phyloP scores from a whole-genome alignment of 2,113 vertebrate genomes.

The Dasyurus viverrinus region DNA sequence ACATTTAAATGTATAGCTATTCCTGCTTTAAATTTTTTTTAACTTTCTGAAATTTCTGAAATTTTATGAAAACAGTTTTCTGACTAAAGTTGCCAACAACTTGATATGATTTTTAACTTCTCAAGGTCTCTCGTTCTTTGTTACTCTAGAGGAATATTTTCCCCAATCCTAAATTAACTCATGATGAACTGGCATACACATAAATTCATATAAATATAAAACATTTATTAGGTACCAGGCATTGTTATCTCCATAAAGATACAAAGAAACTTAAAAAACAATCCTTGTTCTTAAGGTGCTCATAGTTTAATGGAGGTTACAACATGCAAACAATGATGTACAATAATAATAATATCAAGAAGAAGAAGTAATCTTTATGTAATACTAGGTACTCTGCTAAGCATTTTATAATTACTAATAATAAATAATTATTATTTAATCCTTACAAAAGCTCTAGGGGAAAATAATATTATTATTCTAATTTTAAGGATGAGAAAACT shows the following conservation, averaged over 20 bases:
- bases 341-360: neutral
- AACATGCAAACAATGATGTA: neutral
- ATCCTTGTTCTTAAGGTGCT: neutral
- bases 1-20: neutral
- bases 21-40: too few relatives aligned
- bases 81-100: neutral
- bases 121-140: neutral
- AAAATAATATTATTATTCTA: neutral
- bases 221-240: neutral
- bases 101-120: neutral
- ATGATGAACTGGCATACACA: neutral
- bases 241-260: neutral
- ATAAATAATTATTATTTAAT: neutral
- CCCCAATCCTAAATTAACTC: neutral
- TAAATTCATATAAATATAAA: neutral
- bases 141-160: neutral
- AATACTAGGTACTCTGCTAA: neutral
- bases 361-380: neutral
- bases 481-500: neutral
- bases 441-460: neutral
- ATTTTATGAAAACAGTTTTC: neutral
- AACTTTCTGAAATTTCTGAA: neutral
- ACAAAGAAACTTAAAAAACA: neutral
- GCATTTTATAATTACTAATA: neutral
- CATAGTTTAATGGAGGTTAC: neutral